phyloP scores from a whole-genome alignment of 2,888 invertebrate genomes.

The Athalia circularis region DNA sequence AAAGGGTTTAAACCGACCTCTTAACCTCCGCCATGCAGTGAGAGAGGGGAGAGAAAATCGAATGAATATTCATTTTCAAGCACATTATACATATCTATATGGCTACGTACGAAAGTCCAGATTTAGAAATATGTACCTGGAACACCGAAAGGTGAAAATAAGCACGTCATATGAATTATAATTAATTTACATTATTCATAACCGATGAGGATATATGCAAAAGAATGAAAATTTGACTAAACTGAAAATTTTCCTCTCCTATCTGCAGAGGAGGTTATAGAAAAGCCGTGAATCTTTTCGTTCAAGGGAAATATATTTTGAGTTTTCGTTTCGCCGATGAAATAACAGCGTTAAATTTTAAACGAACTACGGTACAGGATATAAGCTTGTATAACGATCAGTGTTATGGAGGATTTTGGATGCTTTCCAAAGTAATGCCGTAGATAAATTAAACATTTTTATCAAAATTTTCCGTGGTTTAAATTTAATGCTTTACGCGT shows the following conservation, averaged over 20 bases:
- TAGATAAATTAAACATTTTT: not conserved
- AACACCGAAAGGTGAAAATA: not conserved
- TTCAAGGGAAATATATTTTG: not conserved
- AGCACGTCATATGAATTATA: conserved; percentile 48
- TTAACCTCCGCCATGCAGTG: conserved; percentile 1
- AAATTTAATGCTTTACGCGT: not conserved
- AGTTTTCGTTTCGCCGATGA: not conserved
- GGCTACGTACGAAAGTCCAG: conserved; percentile 29
- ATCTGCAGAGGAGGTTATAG: too few relatives aligned
- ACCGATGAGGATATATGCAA: conserved; percentile 32
- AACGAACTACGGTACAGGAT: not conserved
- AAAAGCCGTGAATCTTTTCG: not conserved
- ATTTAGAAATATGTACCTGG: too few relatives aligned
- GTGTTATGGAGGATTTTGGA: not conserved
- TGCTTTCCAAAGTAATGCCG: not conserved
- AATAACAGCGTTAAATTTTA: conserved; percentile 7
- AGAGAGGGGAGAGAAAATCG: conserved; percentile 4
- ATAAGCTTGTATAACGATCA: too few relatives aligned
- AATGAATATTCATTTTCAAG: conserved; percentile 39
- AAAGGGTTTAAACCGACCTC: conserved; percentile 22
- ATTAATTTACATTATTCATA: conserved; percentile 59
- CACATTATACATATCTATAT: conserved; percentile 1
- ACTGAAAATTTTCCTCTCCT: too few relatives aligned
- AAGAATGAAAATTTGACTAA: not conserved
- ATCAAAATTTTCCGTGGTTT: not conserved